phyloP scores from a whole-genome alignment of 2,113 vertebrate genomes.

The Egretta garzetta region DNA sequence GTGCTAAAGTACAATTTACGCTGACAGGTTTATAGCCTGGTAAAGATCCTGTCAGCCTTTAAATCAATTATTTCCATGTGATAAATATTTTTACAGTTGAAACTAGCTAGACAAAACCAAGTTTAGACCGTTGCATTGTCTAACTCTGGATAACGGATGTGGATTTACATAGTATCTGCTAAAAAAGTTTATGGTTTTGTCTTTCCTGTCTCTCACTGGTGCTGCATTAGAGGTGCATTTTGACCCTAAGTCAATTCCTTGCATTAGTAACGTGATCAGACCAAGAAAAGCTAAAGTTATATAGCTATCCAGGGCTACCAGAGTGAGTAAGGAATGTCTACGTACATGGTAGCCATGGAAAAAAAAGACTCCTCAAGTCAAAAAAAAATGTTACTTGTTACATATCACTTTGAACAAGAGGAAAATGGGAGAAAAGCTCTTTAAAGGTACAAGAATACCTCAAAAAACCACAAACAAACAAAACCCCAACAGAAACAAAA shows the following conservation, averaged over 20 bases:
- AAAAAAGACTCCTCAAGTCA: not conserved
- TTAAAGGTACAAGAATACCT: not conserved
- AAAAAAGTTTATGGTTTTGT: not conserved
- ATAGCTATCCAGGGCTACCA: not conserved
- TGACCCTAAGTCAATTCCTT: not conserved
- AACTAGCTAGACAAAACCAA: not conserved
- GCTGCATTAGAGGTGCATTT: not conserved
- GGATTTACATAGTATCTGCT: not conserved
- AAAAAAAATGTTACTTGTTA: not conserved
- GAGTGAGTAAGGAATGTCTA: not conserved
- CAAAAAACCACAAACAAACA: not conserved
- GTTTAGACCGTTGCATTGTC: not conserved
- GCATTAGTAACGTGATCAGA: not conserved
- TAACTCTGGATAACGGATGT: not conserved
- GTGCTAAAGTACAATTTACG: conserved; percentile 29
- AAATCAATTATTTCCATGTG: conserved; percentile 29
- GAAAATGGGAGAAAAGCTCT: not conserved
- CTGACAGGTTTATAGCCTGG: conserved; percentile 25
- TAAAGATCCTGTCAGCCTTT: not conserved
- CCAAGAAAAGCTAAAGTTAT: not conserved
- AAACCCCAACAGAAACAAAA: not conserved
- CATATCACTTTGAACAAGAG: not conserved
- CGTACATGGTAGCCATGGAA: not conserved
- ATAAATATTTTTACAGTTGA: conserved; percentile 2
- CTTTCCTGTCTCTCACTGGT: not conserved